phyloP scores from a whole-genome alignment of 1,140 invertebrate genomes.

The Conus ventricosus region DNA sequence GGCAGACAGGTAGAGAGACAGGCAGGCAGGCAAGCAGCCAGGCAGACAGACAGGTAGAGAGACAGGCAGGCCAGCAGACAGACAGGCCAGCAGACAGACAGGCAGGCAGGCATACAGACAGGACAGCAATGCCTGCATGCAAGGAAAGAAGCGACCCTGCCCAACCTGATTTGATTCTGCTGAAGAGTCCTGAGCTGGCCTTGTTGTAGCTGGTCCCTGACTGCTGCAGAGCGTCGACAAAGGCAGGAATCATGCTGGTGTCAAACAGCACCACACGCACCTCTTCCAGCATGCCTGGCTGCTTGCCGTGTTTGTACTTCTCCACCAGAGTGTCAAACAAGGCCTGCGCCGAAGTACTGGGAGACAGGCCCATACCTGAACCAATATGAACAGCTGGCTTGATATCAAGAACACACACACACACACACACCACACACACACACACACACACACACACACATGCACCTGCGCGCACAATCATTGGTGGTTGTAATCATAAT shows the following conservation, averaged over 20 bases:
- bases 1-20: too few relatives aligned
- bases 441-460: too few relatives aligned
- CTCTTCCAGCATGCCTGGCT: not conserved
- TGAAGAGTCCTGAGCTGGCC: not conserved
- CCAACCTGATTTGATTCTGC: slow-evolving; percentile 18
- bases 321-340: not conserved
- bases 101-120: too few relatives aligned
- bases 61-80: too few relatives aligned
- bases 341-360: not conserved
- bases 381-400: not conserved
- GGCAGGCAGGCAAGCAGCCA: too few relatives aligned
- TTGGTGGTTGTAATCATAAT: too few relatives aligned
- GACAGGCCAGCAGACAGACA: too few relatives aligned
- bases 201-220: slow-evolving; percentile 1
- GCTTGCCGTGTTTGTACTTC: not conserved
- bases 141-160: not conserved
- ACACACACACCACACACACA: not conserved
- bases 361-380: slow-evolving; percentile 6
- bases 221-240: not conserved
- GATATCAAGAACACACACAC: not conserved
- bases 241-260: not conserved
- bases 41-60: too few relatives aligned
- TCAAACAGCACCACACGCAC: slow-evolving; percentile 28
- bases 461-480: too few relatives aligned
- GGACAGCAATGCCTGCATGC: too few relatives aligned